Base-by-base conservation (phyloP, 2,888 invertebrate genomes). In the Phasia obesa region DNA sequence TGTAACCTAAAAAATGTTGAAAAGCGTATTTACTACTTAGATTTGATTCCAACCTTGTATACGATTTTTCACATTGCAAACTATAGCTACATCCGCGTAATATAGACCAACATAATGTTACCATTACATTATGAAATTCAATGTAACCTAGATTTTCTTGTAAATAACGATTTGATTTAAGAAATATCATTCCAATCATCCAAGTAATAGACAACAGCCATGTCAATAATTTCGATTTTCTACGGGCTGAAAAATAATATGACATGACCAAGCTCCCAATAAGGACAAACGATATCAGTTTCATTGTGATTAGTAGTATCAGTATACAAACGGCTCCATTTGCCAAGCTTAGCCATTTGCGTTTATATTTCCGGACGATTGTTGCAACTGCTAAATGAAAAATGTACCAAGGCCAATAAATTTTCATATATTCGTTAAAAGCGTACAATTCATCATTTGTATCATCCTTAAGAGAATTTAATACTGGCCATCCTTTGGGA, bases 21-120 rank as follows among this genome's bases (percentile, higher is more conserved):
- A 93, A 85, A 84, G 60, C 67, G 23, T 82, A 80, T 19, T 67
- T 47, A 5, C 49, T 87, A 88, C 85, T 88, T 87, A 76, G 7
- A 67, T 76, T 49, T 15, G 2, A 1, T 21, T 62, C 75, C 42
- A 21, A 17, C 2, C 9, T n/a, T 7, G 5, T 47, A 62, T 38
- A 57, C 17, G 73, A 67, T 15, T 55, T 83, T 53, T 49, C 55
- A 9, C 11, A 51, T 57, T 80, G 84, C 9, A 85, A 77, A 53
- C 75, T 55, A 38, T 67, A 85, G 90, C 97, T 96, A 47, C 96
- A 94, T 86, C 96, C 95, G 87, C 95, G 94, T 86, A 95, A 92
- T 90, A 94, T 94, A 88, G 93, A 94, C 96, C 96, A 97, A 82
- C 94, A 89, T 13, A 91, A 81, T 0, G 89, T 87, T 2, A 91